phyloP scores from a whole-genome alignment of 2,888 invertebrate genomes.

The Calliphora vomitoria region DNA sequence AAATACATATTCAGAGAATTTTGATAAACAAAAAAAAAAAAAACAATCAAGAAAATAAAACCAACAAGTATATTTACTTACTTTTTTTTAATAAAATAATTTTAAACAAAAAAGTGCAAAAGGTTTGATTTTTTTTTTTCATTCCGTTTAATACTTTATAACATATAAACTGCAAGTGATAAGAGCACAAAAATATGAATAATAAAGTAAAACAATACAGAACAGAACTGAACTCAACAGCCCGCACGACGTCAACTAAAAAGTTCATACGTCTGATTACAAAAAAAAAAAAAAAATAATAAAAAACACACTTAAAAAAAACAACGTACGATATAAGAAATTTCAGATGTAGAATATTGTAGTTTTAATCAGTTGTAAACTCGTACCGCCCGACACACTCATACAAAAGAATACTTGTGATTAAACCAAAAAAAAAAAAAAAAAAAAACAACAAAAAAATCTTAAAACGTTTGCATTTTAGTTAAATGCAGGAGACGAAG shows the following conservation, averaged over 20 bases:
- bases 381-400: constrained; percentile 52
- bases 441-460: neutral
- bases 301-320: constrained; percentile 14
- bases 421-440: neutral
- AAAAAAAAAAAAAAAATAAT: too few species aligned
- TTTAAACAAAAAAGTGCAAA: constrained; percentile 60
- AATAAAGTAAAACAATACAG: constrained; percentile 41
- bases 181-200: constrained; percentile 49
- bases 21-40: constrained; percentile 36
- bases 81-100: constrained; percentile 19
- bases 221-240: constrained; percentile 44
- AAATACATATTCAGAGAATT: constrained; percentile 54
- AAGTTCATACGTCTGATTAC: constrained; percentile 60
- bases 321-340: constrained; percentile 49
- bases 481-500: constrained; percentile 47
- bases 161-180: constrained; percentile 63
- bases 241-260: constrained; percentile 67
- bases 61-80: constrained; percentile 20
- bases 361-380: constrained; percentile 66
- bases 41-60: neutral
- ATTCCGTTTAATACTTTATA: constrained; percentile 29
- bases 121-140: constrained; percentile 51
- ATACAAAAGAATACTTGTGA: constrained; percentile 27
- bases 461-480: constrained; percentile 40
- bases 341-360: constrained; percentile 28